Conservation (phyloP, 2,113 vertebrate genomes). For the Ptyas mucosa region DNA sequence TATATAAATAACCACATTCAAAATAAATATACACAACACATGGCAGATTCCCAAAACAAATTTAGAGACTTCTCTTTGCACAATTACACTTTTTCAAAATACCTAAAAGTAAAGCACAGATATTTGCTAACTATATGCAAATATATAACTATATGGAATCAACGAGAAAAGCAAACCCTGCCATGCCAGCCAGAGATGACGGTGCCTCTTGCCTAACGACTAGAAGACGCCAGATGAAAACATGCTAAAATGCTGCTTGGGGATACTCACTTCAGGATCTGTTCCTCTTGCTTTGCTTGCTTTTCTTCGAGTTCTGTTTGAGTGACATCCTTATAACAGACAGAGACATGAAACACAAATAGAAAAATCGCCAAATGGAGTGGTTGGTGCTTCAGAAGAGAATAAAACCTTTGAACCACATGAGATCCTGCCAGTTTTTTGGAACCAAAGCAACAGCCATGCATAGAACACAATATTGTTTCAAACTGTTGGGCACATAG, state of each 20-base stretch:
- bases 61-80: not conserved
- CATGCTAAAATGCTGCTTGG: not conserved
- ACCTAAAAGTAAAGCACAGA: not conserved
- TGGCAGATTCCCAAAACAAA: not conserved
- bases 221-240: not conserved
- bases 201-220: not conserved
- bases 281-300: constrained; percentile 86
- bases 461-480: not conserved
- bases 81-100: not conserved
- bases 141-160: not conserved
- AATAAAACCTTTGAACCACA: not conserved
- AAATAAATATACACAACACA: not conserved
- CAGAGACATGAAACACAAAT: not conserved
- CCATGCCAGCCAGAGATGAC: not conserved
- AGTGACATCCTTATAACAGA: constrained; percentile 84
- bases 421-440: not conserved
- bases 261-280: constrained; percentile 83
- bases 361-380: not conserved
- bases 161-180: not conserved
- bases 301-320: constrained; percentile 84
- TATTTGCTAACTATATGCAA: not conserved
- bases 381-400: not conserved
- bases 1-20: not conserved
- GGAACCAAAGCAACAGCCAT: not conserved
- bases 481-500: not conserved